A percentile compares a stretch with the other conserved stretches of the same genome.
Conservation (phyloP, 2,888 invertebrate species). For the Habroteleia sp. region DNA sequence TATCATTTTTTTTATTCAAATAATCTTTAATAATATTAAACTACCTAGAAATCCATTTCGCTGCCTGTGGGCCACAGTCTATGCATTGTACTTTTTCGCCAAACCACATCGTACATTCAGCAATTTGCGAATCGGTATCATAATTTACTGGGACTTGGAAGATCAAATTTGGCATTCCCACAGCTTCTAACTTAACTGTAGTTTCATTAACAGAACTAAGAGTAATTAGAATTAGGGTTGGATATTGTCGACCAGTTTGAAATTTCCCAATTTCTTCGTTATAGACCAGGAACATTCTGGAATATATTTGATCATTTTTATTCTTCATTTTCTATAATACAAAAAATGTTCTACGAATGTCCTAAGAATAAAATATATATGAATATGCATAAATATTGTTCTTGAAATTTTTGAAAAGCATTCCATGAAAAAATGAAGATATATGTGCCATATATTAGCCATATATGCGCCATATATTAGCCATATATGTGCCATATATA, state of each 20-base stretch:
- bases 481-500: too few relatives aligned
- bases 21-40: slow-evolving; percentile 4
- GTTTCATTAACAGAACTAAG: slow-evolving; percentile 78
- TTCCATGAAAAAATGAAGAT: too few relatives aligned
- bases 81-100: slow-evolving; percentile 81
- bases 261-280: slow-evolving; percentile 79
- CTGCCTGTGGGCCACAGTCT: slow-evolving; percentile 85
- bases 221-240: slow-evolving; percentile 81
- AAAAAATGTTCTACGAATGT: too few relatives aligned
- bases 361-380: too few relatives aligned
- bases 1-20: slow-evolving; percentile 5
- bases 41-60: slow-evolving; percentile 84
- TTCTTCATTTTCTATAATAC: too few relatives aligned
- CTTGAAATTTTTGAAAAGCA: too few relatives aligned
- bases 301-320: slow-evolving; percentile 1
- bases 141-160: slow-evolving; percentile 78
- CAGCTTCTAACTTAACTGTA: slow-evolving; percentile 80
- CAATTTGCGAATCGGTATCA: slow-evolving; percentile 46
- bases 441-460: too few relatives aligned
- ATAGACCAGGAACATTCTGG: slow-evolving; percentile 81
- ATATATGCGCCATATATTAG: too few relatives aligned
- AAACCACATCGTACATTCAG: slow-evolving; percentile 74
- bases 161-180: slow-evolving; percentile 80
- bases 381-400: too few relatives aligned
- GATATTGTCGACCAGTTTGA: slow-evolving; percentile 80